phyloP scores from a whole-genome alignment of 2,888 invertebrate genomes.

The Hofmannophila pseudospretella region DNA sequence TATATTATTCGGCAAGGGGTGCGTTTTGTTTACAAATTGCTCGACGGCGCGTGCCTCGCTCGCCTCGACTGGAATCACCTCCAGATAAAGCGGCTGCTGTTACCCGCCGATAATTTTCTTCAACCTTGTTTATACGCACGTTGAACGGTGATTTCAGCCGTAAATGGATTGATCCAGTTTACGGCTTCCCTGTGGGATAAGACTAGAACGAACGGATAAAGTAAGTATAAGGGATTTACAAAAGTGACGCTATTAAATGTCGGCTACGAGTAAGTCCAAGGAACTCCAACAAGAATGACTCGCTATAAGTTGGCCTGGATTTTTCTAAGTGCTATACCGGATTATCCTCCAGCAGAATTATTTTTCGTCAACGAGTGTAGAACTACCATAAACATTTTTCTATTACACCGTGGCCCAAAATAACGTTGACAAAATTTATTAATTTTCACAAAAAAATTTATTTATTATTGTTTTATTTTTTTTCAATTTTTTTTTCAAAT shows the following conservation, averaged over 20 bases:
- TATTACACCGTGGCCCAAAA: too few relatives aligned
- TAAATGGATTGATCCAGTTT: slow-evolving; percentile 55
- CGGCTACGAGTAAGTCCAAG: not conserved
- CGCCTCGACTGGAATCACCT: slow-evolving; percentile 41
- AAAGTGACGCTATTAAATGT: slow-evolving; percentile 6
- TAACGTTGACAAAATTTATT: too few relatives aligned
- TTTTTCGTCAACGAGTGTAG: too few relatives aligned
- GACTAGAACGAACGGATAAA: slow-evolving; percentile 7
- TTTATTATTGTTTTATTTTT: too few relatives aligned
- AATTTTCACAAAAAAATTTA: too few relatives aligned
- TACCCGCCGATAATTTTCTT: slow-evolving; percentile 58
- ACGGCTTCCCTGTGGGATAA: slow-evolving; percentile 23
- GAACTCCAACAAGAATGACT: too few relatives aligned
- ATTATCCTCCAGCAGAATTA: too few relatives aligned
- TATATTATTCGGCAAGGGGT: slow-evolving; percentile 61
- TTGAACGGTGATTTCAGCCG: slow-evolving; percentile 45
- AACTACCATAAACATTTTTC: too few relatives aligned
- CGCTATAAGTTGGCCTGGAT: too few relatives aligned
- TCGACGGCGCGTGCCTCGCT: slow-evolving; percentile 54
- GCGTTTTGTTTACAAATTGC: slow-evolving; percentile 74
- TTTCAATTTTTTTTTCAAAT: too few relatives aligned
- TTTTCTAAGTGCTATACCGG: too few relatives aligned
- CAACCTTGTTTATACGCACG: slow-evolving; percentile 52
- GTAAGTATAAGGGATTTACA: slow-evolving; percentile 4
- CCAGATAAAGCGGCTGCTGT: slow-evolving; percentile 49